Evolutionary conservation across 2,888 invertebrate species (phyloP), one percentile per base, ranked within the genome.

Genomic region (Abscondita cerata): DNA sequence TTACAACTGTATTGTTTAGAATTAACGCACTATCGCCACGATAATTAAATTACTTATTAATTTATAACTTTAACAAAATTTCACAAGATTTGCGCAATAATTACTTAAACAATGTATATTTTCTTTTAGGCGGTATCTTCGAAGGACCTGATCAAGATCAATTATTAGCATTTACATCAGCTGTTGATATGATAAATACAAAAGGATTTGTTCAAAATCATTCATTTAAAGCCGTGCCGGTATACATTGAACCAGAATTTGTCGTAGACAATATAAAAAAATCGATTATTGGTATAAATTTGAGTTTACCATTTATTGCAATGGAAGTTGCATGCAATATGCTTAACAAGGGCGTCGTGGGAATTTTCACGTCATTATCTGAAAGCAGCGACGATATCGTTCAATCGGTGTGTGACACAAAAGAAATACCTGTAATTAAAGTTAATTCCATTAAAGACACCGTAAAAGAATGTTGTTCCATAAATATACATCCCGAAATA

Each of bases 381-480:
- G 80, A 81, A 58, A 52, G 51, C 16, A 83, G 85, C 2, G 82
- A 87, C 0, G 83, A 84, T 44, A 85, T 87, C 64, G 85, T 89
- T 2, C 86, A 88, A 71, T 87, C 88, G 13, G 83, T 89, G 62
- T 88, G 89, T 72, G 86, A 89, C 70, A 80, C 83, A 11, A 82
- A 88, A 73, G 88, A 89, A 72, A 83, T 91, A 52, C 90, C 90
- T 0, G 86, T 89, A 71, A 81, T 91, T 48, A 83, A 87, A 68
- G 84, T 85, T 2, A 82, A 83, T 8, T 6, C 52, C 25, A 34
- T 13, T 65, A 87, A 85, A 85, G 86, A 85, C 62, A 68, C 75
- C 8, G 57, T 67, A 20, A 77, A 16, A 16, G 41, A 56, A 13
- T 61, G 56, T 38, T 56, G 56, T 40, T 52, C 61, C 1, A 54